These are phyloP conservation scores for Rhinichthys klamathensis DNA, from an alignment of 2,113 vertebrate species.

Conservation along the genomic window DNA sequence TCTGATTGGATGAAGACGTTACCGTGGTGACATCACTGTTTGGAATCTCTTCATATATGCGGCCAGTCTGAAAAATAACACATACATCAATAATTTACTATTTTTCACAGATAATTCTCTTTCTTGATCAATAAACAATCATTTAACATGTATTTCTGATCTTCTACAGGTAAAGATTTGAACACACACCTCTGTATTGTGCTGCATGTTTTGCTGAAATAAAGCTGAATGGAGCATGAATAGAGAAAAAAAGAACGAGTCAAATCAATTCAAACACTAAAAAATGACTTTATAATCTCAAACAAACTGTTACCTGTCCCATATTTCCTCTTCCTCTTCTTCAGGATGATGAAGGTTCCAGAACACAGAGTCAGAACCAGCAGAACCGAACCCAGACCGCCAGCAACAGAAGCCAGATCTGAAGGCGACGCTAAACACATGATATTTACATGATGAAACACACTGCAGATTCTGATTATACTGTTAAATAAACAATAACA, in stretches of 20 bases:
- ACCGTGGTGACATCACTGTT: not conserved
- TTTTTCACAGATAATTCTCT: not conserved
- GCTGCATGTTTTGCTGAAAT: not conserved
- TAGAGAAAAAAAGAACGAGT: not conserved
- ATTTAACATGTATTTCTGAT: not conserved
- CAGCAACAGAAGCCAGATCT: not conserved
- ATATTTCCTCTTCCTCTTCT: not conserved
- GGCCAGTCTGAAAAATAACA: slow-evolving; percentile 26
- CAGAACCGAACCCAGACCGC: slow-evolving; percentile 22
- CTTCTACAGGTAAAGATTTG: not conserved
- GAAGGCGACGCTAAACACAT: no score
- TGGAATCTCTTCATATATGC: not conserved
- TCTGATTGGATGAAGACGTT: not conserved
- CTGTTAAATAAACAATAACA: not conserved
- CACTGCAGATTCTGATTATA: not conserved
- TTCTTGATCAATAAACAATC: not conserved
- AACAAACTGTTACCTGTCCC: slow-evolving; percentile 18
- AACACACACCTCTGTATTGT: not conserved
- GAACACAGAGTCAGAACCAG: slow-evolving; percentile 6
- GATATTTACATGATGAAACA: no score
- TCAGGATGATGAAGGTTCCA: not conserved
- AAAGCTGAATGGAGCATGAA: not conserved
- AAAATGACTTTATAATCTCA: not conserved
- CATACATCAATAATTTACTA: not conserved
- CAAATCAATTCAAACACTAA: not conserved